Evolutionary conservation across 2,113 vertebrate species (phyloP).

Genomic region (Equus quagga): DNA sequence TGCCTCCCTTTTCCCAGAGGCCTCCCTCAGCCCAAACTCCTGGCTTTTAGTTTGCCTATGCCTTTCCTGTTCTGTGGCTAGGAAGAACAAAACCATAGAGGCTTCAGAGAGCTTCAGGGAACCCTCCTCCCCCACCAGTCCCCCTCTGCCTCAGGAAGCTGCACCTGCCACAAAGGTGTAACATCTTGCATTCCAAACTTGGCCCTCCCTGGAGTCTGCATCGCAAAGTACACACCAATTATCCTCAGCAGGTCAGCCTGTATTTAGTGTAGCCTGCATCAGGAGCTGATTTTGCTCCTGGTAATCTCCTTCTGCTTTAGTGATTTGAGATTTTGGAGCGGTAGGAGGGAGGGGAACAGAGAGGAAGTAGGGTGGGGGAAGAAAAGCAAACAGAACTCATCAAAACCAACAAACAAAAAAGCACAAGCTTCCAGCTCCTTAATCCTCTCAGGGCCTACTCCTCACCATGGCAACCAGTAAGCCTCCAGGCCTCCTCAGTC

Average conservation of each 20-base stretch:
- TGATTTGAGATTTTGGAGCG: slow-evolving; percentile 29
- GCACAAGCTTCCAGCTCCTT: slow-evolving; percentile 32
- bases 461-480: slow-evolving; percentile 83
- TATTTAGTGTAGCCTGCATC: rapidly evolving
- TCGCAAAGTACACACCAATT: not conserved
- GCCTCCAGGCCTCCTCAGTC: slow-evolving; percentile 39
- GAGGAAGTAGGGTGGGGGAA: not conserved
- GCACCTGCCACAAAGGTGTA: not conserved
- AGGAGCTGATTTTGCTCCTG: not conserved
- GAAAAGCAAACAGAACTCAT: slow-evolving; percentile 70
- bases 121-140: not conserved
- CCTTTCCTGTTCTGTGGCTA: not conserved
- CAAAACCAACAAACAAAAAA: slow-evolving; percentile 72
- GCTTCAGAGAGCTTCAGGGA: not conserved
- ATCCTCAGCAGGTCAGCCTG: not conserved
- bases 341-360: not conserved
- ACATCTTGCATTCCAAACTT: not conserved
- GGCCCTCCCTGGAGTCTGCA: not conserved
- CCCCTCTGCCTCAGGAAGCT: slow-evolving; percentile 15
- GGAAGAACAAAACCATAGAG: slow-evolving; percentile 11
- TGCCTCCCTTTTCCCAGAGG: not conserved
- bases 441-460: slow-evolving; percentile 64
- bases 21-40: not conserved
- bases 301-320: slow-evolving; percentile 59
- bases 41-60: not conserved